These are phyloP conservation scores for Phallusia fumigata DNA, from an alignment of 23 tunicate species.

Conservation along the genomic window DNA sequence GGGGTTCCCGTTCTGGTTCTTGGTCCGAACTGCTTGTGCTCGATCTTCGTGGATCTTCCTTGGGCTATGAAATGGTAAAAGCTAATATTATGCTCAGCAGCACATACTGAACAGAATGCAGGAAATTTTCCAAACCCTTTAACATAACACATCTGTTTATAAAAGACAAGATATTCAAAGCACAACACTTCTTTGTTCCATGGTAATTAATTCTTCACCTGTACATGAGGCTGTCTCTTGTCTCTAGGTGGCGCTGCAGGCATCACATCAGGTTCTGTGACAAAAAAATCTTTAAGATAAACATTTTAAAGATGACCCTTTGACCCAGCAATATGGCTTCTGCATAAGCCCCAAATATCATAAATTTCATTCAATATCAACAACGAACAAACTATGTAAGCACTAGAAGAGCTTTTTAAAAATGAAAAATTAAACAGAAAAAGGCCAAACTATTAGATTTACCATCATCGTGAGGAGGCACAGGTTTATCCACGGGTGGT, in stretches of 20 bases:
- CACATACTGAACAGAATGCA: not conserved
- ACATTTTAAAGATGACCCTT: too few relatives aligned
- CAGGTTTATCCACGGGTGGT: conserved; percentile 48
- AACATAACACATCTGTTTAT: too few relatives aligned
- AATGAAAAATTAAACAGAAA: too few relatives aligned
- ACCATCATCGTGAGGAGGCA: conserved; percentile 34
- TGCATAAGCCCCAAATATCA: too few relatives aligned
- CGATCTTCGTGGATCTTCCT: not conserved
- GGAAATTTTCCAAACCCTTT: too few relatives aligned
- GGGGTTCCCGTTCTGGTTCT: conserved; percentile 29
- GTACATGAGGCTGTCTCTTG: not conserved
- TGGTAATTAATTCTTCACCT: not conserved
- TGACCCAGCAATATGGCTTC: too few relatives aligned
- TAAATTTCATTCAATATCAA: too few relatives aligned
- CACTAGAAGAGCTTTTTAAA: too few relatives aligned
- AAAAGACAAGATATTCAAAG: too few relatives aligned
- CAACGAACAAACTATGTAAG: too few relatives aligned
- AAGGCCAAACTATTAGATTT: not conserved
- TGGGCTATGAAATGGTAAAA: not conserved
- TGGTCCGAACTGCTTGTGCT: conserved; percentile 28
- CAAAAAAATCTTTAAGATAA: not conserved
- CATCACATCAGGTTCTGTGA: conserved; percentile 27
- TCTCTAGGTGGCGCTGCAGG: conserved; percentile 46
- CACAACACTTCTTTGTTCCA: too few relatives aligned
- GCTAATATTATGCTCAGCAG: not conserved